These are phyloP conservation scores for Linnaemya tessellans DNA, from an alignment of 2,888 invertebrate species.

Conservation along the genomic window DNA sequence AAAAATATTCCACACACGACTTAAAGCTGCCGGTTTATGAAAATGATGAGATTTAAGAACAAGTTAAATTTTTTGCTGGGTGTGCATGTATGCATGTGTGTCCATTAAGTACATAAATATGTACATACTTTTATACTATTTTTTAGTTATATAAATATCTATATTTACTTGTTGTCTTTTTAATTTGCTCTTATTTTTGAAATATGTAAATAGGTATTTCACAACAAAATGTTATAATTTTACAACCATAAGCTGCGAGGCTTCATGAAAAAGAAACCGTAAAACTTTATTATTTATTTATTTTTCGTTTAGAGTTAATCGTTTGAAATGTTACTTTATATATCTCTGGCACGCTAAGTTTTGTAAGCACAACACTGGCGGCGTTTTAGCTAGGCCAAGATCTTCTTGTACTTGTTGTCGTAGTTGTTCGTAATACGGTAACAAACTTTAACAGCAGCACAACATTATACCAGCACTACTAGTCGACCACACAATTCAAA, in stretches of 20 bases:
- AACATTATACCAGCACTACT: conserved; percentile 51
- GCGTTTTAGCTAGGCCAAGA: conserved; percentile 15
- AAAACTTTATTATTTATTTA: conserved; percentile 25
- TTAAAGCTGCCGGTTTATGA: background rate
- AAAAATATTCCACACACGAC: background rate
- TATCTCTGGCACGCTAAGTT: conserved; percentile 4
- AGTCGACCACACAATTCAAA: conserved; percentile 66
- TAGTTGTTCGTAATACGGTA: conserved; percentile 61
- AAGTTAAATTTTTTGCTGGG: background rate
- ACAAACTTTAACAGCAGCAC: conserved; percentile 58
- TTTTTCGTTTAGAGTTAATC: conserved; percentile 30
- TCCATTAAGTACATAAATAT: too few species aligned
- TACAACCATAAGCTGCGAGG: background rate
- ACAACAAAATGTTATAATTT: conserved; percentile 26
- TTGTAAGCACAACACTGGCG: conserved; percentile 39
- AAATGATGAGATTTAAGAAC: background rate
- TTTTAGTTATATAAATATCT: background rate
- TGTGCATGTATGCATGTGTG: background rate
- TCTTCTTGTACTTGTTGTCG: conserved; percentile 7
- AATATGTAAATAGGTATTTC: conserved; percentile 21
- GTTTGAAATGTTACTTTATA: conserved; percentile 14
- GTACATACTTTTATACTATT: background rate
- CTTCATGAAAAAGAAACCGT: conserved; percentile 6
- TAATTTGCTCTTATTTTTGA: background rate
- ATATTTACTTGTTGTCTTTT: background rate